These are phyloP conservation scores for Neoascia interrupta DNA, from an alignment of 2,888 invertebrate species.

Conservation along the genomic window DNA sequence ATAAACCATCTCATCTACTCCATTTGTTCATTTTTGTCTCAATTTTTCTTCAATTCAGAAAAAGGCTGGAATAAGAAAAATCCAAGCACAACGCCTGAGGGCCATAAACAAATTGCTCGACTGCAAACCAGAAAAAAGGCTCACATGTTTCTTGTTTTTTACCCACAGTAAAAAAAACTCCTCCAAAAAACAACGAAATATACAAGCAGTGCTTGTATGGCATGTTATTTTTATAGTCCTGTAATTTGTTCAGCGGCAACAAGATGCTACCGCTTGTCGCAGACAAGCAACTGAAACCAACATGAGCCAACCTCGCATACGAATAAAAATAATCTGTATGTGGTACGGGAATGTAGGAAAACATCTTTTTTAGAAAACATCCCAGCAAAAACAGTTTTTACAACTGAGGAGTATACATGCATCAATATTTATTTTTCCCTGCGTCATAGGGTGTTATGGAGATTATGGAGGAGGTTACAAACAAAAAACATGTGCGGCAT, in stretches of 20 bases:
- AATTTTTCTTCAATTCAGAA: conserved; percentile 11
- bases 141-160: neutral
- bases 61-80: neutral
- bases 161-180: neutral
- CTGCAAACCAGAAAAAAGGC: neutral
- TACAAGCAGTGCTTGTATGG: conserved; percentile 15
- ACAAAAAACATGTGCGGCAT: too few species aligned
- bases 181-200: neutral
- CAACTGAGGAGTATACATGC: conserved; percentile 6
- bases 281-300: neutral
- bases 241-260: conserved; percentile 40
- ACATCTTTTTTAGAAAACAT: too few species aligned
- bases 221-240: conserved; percentile 34
- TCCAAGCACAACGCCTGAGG: conserved; percentile 19
- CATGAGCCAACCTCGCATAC: neutral
- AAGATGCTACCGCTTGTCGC: conserved; percentile 24
- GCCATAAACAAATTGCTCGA: conserved; percentile 37
- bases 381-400: neutral
- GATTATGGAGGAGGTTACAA: too few species aligned
- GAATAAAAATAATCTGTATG: neutral
- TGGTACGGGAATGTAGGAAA: too few species aligned
- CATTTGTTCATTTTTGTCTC: too few species aligned
- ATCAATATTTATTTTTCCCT: neutral
- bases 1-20: too few species aligned
- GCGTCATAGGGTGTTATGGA: neutral